Evolutionary conservation across 2,797 vertebrate species (phyloP).

Genomic region (Enteromius unitaeniatus): DNA sequence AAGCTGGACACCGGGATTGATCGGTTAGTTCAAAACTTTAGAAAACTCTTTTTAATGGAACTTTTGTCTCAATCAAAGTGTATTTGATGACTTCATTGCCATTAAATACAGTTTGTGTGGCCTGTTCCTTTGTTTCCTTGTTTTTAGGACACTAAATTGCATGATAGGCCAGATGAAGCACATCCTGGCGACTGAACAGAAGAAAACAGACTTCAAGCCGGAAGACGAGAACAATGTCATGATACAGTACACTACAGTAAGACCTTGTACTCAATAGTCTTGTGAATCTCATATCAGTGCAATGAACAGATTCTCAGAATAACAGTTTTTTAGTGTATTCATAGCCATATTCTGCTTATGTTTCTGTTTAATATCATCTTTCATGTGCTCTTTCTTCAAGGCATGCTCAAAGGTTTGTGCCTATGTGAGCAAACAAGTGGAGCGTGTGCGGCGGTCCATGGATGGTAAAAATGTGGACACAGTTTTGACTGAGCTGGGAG

Average conservation of each 20-base stretch:
- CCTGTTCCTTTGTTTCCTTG: not conserved
- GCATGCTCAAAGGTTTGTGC: constrained; percentile 95
- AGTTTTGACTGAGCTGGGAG: constrained; percentile 92
- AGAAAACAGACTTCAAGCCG: constrained; percentile 98
- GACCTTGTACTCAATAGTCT: constrained; percentile 55
- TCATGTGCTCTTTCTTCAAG: constrained; percentile 59
- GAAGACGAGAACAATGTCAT: constrained; percentile 98
- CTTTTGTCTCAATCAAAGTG: not conserved
- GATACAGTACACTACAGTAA: constrained; percentile 96
- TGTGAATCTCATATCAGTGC: not conserved
- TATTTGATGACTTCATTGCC: not conserved
- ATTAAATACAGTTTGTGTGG: not conserved
- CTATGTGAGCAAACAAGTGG: constrained; percentile 95
- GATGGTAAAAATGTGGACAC: constrained; percentile 99
- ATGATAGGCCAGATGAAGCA: constrained; percentile 99
- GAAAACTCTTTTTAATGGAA: not conserved
- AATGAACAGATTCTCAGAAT: not conserved
- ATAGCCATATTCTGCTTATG: not conserved
- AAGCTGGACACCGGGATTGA: constrained; percentile 98
- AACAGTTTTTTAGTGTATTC: not conserved
- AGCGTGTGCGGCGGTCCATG: constrained; percentile 95
- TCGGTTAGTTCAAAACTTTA: constrained; percentile 78
- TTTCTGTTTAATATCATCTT: not conserved
- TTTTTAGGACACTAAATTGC: constrained; percentile 94
- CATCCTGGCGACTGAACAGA: constrained; percentile 94